Evolutionary conservation across 1,140 invertebrate species (phyloP).

Genomic region (Argopecten irradians): DNA sequence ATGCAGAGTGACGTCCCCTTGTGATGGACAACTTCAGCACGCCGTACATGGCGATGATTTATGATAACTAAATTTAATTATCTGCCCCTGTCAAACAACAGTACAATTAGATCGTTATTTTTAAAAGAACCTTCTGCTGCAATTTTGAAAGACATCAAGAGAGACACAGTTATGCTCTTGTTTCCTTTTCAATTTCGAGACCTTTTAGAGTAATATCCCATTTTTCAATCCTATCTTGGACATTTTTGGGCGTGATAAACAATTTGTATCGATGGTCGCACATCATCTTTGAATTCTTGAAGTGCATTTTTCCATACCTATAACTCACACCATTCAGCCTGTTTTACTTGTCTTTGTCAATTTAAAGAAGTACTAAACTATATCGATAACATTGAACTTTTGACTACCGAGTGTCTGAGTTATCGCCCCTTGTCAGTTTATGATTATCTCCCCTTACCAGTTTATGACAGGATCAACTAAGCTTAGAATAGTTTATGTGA

Average conservation of each 20-base stretch:
- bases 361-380: not conserved
- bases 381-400: not conserved
- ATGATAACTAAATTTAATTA: not conserved
- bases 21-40: not conserved
- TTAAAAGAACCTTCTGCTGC: not conserved
- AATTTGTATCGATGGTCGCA: not conserved
- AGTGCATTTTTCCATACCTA: not conserved
- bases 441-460: not conserved
- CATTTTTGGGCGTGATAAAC: too few relatives aligned
- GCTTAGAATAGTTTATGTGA: not conserved
- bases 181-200: too few relatives aligned
- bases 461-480: not conserved
- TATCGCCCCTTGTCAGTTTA: slow-evolving; percentile 6
- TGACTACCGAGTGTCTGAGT: not conserved
- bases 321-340: not conserved
- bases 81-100: not conserved
- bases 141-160: too few relatives aligned
- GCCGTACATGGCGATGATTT: not conserved
- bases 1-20: not conserved
- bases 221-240: too few relatives aligned
- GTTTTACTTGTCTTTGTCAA: not conserved
- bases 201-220: too few relatives aligned
- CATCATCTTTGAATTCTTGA: not conserved
- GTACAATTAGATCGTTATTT: not conserved
- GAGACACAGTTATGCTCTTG: too few relatives aligned